A percentile compares a stretch with the other conserved stretches of the same genome.
These are phyloP conservation scores for Daboia siamensis DNA, from an alignment of 2,113 vertebrate genomes.

Conservation along the genomic window DNA sequence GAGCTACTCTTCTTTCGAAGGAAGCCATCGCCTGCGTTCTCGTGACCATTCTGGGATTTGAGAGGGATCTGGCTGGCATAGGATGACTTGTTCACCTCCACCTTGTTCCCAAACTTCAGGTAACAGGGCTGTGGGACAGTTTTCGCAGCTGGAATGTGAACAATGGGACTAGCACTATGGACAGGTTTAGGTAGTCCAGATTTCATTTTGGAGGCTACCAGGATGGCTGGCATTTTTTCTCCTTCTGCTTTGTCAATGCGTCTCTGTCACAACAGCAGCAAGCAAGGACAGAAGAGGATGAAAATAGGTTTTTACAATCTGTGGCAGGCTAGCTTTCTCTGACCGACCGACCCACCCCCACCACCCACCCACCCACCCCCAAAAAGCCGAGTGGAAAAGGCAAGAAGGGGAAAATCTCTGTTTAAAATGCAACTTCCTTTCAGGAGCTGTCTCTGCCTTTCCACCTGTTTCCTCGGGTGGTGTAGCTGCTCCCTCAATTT, in stretches of 20 bases:
- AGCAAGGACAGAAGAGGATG: conserved; percentile 40
- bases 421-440: conserved; percentile 7
- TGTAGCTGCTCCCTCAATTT: conserved; percentile 18
- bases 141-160: conserved; percentile 79
- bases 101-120: conserved; percentile 79
- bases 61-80: conserved; percentile 78
- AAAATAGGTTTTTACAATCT: conserved; percentile 38
- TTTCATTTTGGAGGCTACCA: conserved; percentile 95
- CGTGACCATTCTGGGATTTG: conserved; percentile 73
- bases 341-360: no score
- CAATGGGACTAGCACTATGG: conserved; percentile 89
- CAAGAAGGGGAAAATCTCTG: accelerated
- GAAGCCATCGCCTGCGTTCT: conserved; percentile 65
- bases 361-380: background rate
- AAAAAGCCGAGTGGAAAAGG: conserved; percentile 5
- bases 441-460: conserved; percentile 32
- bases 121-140: conserved; percentile 80
- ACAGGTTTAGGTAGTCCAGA: conserved; percentile 95
- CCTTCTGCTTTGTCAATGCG: conserved; percentile 73
- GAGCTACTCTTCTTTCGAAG: conserved; percentile 63
- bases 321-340: conserved; percentile 33
- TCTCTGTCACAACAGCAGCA: conserved; percentile 62
- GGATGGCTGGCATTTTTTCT: conserved; percentile 97
- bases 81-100: conserved; percentile 76
- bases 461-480: conserved; percentile 52